Evolutionary conservation across 2,888 invertebrate species (phyloP), one percentile per base, ranked within the genome.

Genomic region (Schrankia costaestrigalis): DNA sequence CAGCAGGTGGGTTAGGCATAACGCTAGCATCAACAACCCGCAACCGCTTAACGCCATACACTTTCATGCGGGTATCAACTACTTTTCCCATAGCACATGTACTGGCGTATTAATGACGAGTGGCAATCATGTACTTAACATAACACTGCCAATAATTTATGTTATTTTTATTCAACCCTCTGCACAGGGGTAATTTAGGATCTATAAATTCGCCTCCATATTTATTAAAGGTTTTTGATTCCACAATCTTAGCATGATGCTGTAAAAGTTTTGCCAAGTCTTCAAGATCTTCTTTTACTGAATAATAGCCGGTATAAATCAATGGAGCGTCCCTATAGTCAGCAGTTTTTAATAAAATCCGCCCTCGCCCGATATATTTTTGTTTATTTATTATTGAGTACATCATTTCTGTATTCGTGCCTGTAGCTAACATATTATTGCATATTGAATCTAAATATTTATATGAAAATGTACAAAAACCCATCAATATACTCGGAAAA

Each of bases 1-100:
- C 88, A 0, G 83, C 72, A 0, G 90, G 86, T 8, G 72, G 38
- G 6, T 22, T 68, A 0, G 91, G 91, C 86, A 92, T 67, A 0
- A 61, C 33, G 29, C 69, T 66, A 11, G 53, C 55, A 27, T 68
- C 68, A 1, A 50, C 68, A 1, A 68, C 54, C 6, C 67, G 51
- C 8, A 64, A 37, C 2, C 42, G 36, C n/a, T 22, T 30, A 0
- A 52, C 38, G 2, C 49, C 47, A n/a, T 42, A 35, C 1, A 58
- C 50, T 13, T 26, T 39, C 11, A 55, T 25, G 3, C 39, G 26
- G 1, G 46, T 24, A 14, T 56, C 46, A 2, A 55, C 49, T 13
- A 49, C 55, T 4, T 34, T 27, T 1, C 56, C 56, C 49, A 55
- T 47, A 1, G 46, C 27, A 25, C 52, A 55, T 6, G 52, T 55